These are phyloP conservation scores for Lissonota sp. DNA, from an alignment of 2,888 invertebrate genomes.

Conservation along the genomic window DNA sequence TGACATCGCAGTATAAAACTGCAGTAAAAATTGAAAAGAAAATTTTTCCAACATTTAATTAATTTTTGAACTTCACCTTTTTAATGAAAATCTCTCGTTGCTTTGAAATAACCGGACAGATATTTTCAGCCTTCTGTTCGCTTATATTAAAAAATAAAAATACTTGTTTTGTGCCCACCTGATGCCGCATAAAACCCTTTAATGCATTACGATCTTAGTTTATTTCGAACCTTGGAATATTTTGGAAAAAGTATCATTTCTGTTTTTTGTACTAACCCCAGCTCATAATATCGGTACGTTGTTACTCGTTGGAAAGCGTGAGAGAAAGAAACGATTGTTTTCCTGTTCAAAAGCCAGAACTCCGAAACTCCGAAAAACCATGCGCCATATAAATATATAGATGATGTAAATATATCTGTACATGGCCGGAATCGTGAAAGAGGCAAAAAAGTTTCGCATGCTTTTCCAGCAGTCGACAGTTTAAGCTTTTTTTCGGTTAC, in stretches of 20 bases:
- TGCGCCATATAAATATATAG: background rate
- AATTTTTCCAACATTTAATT: no score
- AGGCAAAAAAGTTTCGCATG: constrained; percentile 70
- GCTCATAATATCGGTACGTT: constrained; percentile 4
- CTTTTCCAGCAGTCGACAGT: constrained; percentile 70
- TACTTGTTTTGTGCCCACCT: no score
- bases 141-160: no score
- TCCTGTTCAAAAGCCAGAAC: constrained; percentile 37
- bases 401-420: background rate
- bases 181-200: no score
- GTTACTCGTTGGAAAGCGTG: constrained; percentile 35
- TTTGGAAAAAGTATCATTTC: constrained; percentile 1
- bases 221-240: background rate
- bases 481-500: constrained; percentile 68
- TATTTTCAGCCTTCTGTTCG: no score
- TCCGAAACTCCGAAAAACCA: constrained; percentile 2
- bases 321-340: constrained; percentile 37
- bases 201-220: no score
- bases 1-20: no score
- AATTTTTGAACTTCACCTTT: no score
- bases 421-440: constrained; percentile 15
- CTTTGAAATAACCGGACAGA: no score
- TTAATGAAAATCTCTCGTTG: no score
- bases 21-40: no score
- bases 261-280: background rate